Evolutionary conservation across 2,888 invertebrate species (phyloP).

Genomic region (Anodontia alba): DNA sequence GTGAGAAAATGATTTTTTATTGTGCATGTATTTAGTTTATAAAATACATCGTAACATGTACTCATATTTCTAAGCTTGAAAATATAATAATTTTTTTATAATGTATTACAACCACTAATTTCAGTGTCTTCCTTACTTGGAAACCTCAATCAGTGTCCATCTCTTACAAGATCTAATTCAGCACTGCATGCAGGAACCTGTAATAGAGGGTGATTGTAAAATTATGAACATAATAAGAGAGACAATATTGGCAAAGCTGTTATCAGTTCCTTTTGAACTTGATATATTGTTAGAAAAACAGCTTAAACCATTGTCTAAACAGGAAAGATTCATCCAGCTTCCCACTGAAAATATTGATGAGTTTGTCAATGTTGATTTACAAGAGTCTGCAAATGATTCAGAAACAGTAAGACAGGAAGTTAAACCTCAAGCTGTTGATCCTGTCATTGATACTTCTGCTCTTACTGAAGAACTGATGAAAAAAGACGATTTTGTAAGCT

Average conservation of each 20-base stretch:
- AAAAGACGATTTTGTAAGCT: too few species aligned
- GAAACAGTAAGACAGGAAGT: neutral
- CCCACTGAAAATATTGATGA: neutral
- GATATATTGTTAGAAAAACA: neutral
- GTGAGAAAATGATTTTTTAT: too few species aligned
- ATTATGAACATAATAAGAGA: conserved; percentile 40
- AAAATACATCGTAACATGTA: too few species aligned
- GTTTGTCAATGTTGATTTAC: neutral
- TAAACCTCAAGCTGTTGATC: too few species aligned
- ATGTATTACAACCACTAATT: too few species aligned
- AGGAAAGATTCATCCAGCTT: neutral
- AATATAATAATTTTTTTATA: too few species aligned
- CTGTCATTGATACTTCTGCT: too few species aligned
- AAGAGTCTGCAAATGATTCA: neutral
- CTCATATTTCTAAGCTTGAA: too few species aligned
- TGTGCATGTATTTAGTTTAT: too few species aligned
- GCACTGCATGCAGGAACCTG: conserved; percentile 22
- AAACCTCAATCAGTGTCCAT: neutral
- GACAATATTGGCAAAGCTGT: conserved; percentile 30
- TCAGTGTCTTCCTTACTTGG: neutral
- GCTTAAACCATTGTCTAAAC: neutral
- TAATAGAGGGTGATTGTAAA: conserved; percentile 24
- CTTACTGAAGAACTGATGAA: too few species aligned
- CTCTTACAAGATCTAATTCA: neutral
- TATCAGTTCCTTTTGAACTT: conserved; percentile 36